Conservation (phyloP, 2,113 vertebrate genomes). For the Psophia crepitans region DNA sequence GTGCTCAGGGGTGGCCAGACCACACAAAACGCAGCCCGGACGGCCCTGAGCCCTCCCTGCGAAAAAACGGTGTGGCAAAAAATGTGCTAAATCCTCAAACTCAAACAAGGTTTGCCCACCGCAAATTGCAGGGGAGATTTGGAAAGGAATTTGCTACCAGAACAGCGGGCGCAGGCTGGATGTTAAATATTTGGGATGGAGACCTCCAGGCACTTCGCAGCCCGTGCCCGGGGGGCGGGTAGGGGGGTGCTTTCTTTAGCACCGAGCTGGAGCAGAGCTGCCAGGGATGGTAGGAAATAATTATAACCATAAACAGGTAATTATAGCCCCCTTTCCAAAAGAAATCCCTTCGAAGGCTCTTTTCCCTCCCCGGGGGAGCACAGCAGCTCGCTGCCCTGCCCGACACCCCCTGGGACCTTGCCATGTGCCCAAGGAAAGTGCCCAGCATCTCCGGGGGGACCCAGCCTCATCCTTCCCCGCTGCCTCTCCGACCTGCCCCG, state of each 20-base stretch:
- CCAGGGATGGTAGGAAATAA: neutral
- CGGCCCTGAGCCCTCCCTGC: neutral
- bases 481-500: neutral
- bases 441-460: accelerated
- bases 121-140: conserved; percentile 57
- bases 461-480: neutral
- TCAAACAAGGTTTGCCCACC: conserved; percentile 42
- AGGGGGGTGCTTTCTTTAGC: neutral
- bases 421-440: accelerated
- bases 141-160: conserved; percentile 55
- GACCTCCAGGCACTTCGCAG: neutral
- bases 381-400: neutral
- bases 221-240: neutral
- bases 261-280: neutral
- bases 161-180: neutral
- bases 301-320: neutral
- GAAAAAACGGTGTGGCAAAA: neutral
- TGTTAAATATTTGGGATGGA: conserved; percentile 38
- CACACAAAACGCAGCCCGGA: neutral
- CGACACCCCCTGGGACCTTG: too few species aligned
- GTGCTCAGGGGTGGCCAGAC: neutral
- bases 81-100: conserved; percentile 49
- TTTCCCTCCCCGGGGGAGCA: neutral
- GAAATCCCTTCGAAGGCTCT: neutral
- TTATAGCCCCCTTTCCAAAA: neutral